Conservation (phyloP, 2,113 vertebrate species). For the Plestiodon gilberti region DNA sequence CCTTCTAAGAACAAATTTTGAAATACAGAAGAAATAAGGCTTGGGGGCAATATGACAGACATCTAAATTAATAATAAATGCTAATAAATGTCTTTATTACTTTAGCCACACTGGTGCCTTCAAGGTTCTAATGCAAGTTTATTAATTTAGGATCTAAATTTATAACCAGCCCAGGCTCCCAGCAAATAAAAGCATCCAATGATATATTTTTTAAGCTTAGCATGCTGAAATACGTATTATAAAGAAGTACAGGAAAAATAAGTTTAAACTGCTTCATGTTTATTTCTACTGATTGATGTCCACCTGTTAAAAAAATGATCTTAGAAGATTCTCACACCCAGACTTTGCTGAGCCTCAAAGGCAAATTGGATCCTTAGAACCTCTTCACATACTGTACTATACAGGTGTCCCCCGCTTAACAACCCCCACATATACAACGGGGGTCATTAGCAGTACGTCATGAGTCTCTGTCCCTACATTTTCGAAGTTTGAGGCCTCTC, state of each 20-base stretch:
- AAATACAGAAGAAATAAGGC: conserved; percentile 10
- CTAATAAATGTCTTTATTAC: conserved; percentile 24
- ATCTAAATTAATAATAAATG: conserved; percentile 26
- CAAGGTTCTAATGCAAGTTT: not conserved
- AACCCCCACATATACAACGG: too few relatives aligned
- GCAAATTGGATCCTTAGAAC: not conserved
- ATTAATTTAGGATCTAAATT: conserved; percentile 13
- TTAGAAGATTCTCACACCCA: not conserved
- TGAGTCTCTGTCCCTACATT: too few relatives aligned
- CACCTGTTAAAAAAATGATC: not conserved
- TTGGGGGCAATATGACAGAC: not conserved
- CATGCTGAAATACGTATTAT: not conserved
- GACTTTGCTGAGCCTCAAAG: not conserved
- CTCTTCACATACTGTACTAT: not conserved
- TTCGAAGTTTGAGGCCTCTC: too few relatives aligned
- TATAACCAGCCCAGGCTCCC: not conserved
- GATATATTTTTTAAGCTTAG: not conserved
- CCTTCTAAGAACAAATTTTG: conserved; percentile 9
- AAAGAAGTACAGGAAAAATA: not conserved
- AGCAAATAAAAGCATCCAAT: not conserved
- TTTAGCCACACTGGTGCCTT: conserved; percentile 2
- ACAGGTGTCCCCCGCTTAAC: too few relatives aligned
- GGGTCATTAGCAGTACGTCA: too few relatives aligned
- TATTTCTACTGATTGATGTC: not conserved
- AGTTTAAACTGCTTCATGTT: not conserved